Evolutionary conservation across 30 jellyfish, hydroid and myxozoan species (phyloP), one percentile per base, ranked within the genome.

Genomic region (Calvadosia cruxmelitensis): DNA sequence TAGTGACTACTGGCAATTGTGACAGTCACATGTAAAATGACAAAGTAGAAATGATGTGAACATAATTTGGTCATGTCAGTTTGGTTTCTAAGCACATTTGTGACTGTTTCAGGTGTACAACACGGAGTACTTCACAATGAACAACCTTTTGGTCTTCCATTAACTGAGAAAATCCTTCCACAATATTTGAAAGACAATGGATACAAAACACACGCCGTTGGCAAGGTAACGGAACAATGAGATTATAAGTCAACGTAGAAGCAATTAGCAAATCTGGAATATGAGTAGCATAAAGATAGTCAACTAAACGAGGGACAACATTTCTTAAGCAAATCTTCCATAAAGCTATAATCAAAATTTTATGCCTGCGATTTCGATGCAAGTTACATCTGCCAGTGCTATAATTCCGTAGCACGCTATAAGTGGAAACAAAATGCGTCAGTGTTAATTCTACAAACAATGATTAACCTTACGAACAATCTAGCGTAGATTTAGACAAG

Each of bases 141-240:
- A 75, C 99, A 82, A 71, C 96, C 99, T 3, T 72, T 78, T 64
- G 95, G 99, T 24, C 81, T 92, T 31, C 95, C 95, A 26, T 52
- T 71, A 32, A 83, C 69, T 0, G 95, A 82, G 34, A 92, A 83
- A 50, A 79, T 84, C 29, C 83, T 92, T 10, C 99, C 99, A 15
- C 93, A 92, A 49, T 82, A 78, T 68, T 77, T 92, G 31, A 79
- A 92, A 80, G 95, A 92, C 52, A 73, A 49, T 49, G 99, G 99
- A 27, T 92, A 92, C 67, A 70, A 81, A 1, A 84, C 94, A 53
- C 89, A 92, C 52, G 94, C 94, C 0, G 81, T 92, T 52, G 99
- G 99, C 36, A 92, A 92, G 93, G 97, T 87, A 71, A 2, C 70
- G n/a, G n/a, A 16, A n/a, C 69, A 57, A 16, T 57, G 57, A 49